These are phyloP conservation scores for Scomberomorus guttatus DNA, from an alignment of 2,797 vertebrate genomes.

Conservation along the genomic window DNA sequence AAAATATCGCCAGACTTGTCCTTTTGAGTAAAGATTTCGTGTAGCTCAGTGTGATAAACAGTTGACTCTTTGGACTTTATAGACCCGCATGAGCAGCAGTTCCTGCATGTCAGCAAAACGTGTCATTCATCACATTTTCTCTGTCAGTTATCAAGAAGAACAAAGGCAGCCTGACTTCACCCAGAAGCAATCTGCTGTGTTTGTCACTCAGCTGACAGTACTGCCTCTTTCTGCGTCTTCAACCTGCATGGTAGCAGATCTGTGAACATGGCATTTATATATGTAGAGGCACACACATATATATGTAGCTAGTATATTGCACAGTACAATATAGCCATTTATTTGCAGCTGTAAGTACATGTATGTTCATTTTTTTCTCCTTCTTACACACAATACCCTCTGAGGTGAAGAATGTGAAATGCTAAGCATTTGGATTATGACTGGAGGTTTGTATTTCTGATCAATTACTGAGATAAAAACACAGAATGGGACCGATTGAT, in stretches of 20 bases:
- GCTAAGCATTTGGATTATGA: neutral
- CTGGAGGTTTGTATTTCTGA: constrained; percentile 19
- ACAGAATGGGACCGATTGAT: constrained; percentile 2
- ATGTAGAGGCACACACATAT: no score
- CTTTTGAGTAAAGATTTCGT: neutral
- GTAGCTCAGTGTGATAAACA: neutral
- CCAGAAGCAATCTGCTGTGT: neutral
- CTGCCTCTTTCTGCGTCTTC: neutral
- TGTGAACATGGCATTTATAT: neutral
- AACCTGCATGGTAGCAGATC: neutral
- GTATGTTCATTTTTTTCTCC: neutral
- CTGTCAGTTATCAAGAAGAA: neutral
- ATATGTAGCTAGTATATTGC: no score
- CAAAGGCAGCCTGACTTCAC: neutral
- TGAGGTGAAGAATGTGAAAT: neutral
- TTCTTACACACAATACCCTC: neutral
- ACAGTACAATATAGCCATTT: neutral
- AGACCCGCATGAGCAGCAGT: neutral
- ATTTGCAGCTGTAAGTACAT: neutral
- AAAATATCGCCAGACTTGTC: neutral
- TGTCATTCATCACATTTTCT: neutral
- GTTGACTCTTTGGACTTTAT: neutral
- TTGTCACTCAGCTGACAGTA: neutral
- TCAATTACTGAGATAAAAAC: constrained; percentile 12
- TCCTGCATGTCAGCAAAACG: neutral